Evolutionary conservation across 2,888 invertebrate species (phyloP).

Genomic region (Malacosoma neustria): DNA sequence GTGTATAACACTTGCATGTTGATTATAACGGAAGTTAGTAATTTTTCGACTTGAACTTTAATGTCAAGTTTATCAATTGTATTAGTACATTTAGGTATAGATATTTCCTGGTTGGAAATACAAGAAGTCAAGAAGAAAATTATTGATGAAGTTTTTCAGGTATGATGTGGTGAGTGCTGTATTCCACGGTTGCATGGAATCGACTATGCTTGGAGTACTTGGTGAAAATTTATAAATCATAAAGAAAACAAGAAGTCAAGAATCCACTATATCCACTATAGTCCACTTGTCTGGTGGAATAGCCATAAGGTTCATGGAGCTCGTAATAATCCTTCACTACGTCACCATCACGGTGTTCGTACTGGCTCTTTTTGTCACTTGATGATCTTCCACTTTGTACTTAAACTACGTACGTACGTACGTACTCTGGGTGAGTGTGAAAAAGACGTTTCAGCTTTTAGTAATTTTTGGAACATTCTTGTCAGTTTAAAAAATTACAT

Average conservation of each 20-base stretch:
- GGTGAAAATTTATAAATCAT: no score
- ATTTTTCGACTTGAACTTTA: background rate
- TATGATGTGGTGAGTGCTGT: slow-evolving; percentile 30
- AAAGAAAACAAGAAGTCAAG: no score
- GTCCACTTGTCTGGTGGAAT: slow-evolving; percentile 28
- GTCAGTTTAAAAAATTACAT: no score
- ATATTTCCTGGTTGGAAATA: no score
- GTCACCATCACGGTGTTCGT: slow-evolving; percentile 66
- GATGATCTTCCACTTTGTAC: slow-evolving; percentile 25
- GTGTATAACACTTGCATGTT: background rate
- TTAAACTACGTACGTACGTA: no score
- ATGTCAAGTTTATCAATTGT: no score
- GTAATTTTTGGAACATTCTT: no score
- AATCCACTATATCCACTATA: no score
- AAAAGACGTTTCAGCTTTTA: background rate
- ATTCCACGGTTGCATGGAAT: slow-evolving; percentile 36
- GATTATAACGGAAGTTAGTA: background rate
- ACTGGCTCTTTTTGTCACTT: slow-evolving; percentile 60
- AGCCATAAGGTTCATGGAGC: slow-evolving; percentile 54
- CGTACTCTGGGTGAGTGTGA: slow-evolving; percentile 13
- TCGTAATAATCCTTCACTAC: slow-evolving; percentile 70
- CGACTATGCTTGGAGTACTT: slow-evolving; percentile 8
- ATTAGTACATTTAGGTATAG: no score
- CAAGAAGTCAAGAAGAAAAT: no score
- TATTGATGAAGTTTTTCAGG: slow-evolving; percentile 23